phyloP scores from a whole-genome alignment of 1,140 invertebrate species.

The Oedothorax gibbosus region DNA sequence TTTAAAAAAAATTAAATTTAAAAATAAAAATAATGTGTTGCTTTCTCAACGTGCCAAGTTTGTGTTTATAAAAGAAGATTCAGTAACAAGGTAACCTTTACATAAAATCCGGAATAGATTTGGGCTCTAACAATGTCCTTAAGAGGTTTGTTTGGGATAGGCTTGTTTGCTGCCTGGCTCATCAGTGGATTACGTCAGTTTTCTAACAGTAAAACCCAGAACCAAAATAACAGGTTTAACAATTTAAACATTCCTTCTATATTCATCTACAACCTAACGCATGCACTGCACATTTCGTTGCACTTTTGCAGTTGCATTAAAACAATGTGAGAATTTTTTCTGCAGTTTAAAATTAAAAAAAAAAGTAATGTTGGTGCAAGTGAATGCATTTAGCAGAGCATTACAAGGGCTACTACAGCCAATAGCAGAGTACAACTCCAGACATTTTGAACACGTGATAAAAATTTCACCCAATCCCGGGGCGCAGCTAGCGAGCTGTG shows the following conservation, averaged over 20 bases:
- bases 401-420: slow-evolving; percentile 56
- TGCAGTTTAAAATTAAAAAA: slow-evolving; percentile 7
- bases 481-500: slow-evolving; percentile 42
- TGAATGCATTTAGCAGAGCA: slow-evolving; percentile 56
- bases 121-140: no score
- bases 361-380: slow-evolving; percentile 43
- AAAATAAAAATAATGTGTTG: no score
- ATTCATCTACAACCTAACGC: neutral
- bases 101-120: no score
- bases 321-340: slow-evolving; percentile 1
- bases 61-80: no score
- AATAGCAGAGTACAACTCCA: slow-evolving; percentile 55
- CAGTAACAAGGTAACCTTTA: no score
- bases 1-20: no score
- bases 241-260: neutral
- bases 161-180: slow-evolving; percentile 18
- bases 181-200: slow-evolving; percentile 53
- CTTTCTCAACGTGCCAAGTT: no score
- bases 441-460: slow-evolving; percentile 56
- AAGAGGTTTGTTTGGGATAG: no score
- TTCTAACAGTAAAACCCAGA: slow-evolving; percentile 45
- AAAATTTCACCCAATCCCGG: slow-evolving; percentile 38
- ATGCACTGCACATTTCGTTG: neutral
- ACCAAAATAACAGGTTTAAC: slow-evolving; percentile 31
- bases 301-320: slow-evolving; percentile 2